A percentile compares a stretch with the other conserved stretches of the same genome.
These are phyloP conservation scores for Scyliorhinus canicula DNA, from an alignment of 2,797 vertebrate genomes.

Conservation along the genomic window DNA sequence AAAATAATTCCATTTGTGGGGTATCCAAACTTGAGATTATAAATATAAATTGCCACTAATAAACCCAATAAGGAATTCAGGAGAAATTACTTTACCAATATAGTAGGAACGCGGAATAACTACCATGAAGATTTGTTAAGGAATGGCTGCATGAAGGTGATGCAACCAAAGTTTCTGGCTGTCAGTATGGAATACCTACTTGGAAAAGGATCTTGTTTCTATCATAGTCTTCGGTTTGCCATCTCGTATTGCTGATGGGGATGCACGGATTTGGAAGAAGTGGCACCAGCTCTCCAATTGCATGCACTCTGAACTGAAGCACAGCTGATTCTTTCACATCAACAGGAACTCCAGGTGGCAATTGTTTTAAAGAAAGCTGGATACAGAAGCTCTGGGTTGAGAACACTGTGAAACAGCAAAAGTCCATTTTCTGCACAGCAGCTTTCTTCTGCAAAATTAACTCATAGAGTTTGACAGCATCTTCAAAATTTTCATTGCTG, in stretches of 20 bases:
- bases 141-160: neutral
- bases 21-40: neutral
- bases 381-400: conserved; percentile 50
- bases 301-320: conserved; percentile 80
- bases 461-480: conserved; percentile 78
- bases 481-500: conserved; percentile 79
- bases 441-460: conserved; percentile 73
- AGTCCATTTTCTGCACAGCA: conserved; percentile 61
- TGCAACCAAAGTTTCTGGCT: neutral
- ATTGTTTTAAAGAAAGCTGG: conserved; percentile 82
- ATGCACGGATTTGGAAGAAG: conserved; percentile 83
- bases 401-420: conserved; percentile 73
- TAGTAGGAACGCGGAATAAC: neutral
- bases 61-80: neutral
- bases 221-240: conserved; percentile 92
- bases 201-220: conserved; percentile 88
- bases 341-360: conserved; percentile 66
- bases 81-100: neutral
- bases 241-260: conserved; percentile 81
- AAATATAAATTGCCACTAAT: neutral
- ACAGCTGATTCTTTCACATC: conserved; percentile 70
- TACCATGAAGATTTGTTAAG: neutral
- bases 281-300: conserved; percentile 86
- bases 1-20: neutral
- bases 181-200: conserved; percentile 54